phyloP scores from a whole-genome alignment of 1,140 invertebrate genomes.

The Panulirus ornatus region DNA sequence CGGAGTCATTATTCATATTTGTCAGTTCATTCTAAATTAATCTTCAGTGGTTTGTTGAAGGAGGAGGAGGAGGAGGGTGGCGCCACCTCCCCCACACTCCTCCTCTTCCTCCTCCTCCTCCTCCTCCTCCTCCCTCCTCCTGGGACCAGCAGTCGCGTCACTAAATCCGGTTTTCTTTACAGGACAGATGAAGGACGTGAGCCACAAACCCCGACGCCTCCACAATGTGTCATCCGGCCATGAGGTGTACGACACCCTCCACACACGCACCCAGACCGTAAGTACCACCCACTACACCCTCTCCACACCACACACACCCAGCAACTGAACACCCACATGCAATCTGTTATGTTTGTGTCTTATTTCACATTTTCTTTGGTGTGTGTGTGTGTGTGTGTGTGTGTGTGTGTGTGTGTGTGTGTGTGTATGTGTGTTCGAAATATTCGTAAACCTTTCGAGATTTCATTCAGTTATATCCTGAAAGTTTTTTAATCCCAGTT shows the following conservation, averaged over 20 bases:
- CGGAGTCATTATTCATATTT: too few species aligned
- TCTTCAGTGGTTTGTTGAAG: too few species aligned
- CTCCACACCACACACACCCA: too few species aligned
- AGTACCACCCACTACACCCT: not conserved
- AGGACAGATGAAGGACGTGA: constrained; percentile 32
- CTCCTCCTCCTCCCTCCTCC: not conserved
- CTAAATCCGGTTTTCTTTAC: not conserved
- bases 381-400: too few species aligned
- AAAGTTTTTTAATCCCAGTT: constrained; percentile 16
- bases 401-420: not conserved
- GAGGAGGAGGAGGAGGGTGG: too few species aligned
- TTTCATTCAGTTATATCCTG: not conserved
- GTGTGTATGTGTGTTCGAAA: not conserved
- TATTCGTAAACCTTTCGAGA: not conserved
- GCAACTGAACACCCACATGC: too few species aligned
- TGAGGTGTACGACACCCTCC: constrained; percentile 31
- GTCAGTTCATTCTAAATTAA: too few species aligned
- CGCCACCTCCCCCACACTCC: not conserved
- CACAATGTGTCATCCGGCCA: constrained; percentile 2
- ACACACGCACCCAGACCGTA: constrained; percentile 22
- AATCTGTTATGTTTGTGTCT: too few species aligned
- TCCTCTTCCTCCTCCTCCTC: not conserved
- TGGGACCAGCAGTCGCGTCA: not conserved
- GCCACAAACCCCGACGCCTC: constrained; percentile 6
- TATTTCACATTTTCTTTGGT: too few species aligned